Evolutionary conservation across 2,113 vertebrate genomes (phyloP), one percentile per base, ranked within the genome.

Genomic region (Lutjanus erythropterus): DNA sequence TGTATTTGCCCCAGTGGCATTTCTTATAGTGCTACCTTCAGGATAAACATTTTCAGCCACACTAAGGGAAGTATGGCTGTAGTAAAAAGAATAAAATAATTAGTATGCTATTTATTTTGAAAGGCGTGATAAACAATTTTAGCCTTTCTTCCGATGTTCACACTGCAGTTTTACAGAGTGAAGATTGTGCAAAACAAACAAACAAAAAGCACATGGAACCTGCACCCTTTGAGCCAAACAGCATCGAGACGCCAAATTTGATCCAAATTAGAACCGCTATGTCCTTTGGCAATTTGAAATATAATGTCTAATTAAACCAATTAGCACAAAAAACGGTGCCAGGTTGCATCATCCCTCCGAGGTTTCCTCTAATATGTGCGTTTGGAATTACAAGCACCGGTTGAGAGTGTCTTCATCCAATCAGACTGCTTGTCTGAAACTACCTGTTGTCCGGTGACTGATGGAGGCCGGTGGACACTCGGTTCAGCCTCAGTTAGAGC

Each of bases 391-490:
- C 37, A 27, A 53, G 15, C 3, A 9, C 9, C 2, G 10, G 5
- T 75, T 39, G 3, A 50, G 18, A 21, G 47, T 25, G 37, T 61
- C 19, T 60, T 58, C 12, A 35, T 27, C 42, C 55, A 71, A 31
- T 78, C 73, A 8, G 41, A 46, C n/a, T 31, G 21, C n/a, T 35
- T 53, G 52, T 76, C 55, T 77, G 19, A 55, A 52, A 9, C 23
- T 76, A 46, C 65, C 68, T 59, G 62, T 60, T 78, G 52, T 35
- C 19, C 42, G 39, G 23, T 52, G 74, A 65, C 61, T 65, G 64
- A 65, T 19, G 15, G 53, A 62, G 58, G 23, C 73, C 39, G 10
- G 29, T 27, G 59, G 82, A 71, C 49, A 33, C 25, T 55, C 7
- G 49, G 60, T 78, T 69, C 46, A 56, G 27, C 12, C 6, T 12